Evolutionary conservation across 1,140 invertebrate genomes (phyloP).

Genomic region (Drosophila santomea): DNA sequence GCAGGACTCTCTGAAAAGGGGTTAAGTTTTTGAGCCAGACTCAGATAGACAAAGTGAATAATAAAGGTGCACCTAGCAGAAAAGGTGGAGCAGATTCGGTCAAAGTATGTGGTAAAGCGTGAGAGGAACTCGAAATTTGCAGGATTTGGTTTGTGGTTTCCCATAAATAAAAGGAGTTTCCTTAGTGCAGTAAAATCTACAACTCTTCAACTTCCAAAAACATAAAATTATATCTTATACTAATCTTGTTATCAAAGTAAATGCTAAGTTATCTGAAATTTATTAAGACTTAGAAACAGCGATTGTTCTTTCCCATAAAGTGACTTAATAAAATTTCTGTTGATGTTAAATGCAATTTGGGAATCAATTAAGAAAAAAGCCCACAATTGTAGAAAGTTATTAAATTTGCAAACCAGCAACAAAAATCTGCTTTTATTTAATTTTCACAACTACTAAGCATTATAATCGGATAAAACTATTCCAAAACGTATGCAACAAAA

Average conservation of each 20-base stretch:
- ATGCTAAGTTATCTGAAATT: no score
- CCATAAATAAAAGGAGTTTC: constrained; percentile 27
- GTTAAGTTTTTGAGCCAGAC: constrained; percentile 49
- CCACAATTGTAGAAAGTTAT: not conserved
- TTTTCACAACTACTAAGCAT: not conserved
- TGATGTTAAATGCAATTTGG: no score
- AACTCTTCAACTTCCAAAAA: not conserved
- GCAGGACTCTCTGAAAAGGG: constrained; percentile 34
- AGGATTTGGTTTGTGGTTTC: constrained; percentile 15
- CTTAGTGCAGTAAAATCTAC: not conserved
- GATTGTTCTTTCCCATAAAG: no score
- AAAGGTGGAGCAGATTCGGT: constrained; percentile 33
- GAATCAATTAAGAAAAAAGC: not conserved
- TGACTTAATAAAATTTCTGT: no score
- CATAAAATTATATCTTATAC: no score
- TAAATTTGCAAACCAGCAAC: not conserved
- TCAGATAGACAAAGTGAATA: constrained; percentile 29
- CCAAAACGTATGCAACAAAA: constrained; percentile 18
- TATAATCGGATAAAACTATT: constrained; percentile 24
- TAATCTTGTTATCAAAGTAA: no score
- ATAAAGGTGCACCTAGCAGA: not conserved
- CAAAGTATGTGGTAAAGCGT: constrained; percentile 23
- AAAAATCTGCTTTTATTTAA: not conserved
- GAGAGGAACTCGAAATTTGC: constrained; percentile 2
- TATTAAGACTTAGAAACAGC: no score